Base-by-base conservation (phyloP, 2,797 vertebrate genomes). In the Helarctos malayanus region DNA sequence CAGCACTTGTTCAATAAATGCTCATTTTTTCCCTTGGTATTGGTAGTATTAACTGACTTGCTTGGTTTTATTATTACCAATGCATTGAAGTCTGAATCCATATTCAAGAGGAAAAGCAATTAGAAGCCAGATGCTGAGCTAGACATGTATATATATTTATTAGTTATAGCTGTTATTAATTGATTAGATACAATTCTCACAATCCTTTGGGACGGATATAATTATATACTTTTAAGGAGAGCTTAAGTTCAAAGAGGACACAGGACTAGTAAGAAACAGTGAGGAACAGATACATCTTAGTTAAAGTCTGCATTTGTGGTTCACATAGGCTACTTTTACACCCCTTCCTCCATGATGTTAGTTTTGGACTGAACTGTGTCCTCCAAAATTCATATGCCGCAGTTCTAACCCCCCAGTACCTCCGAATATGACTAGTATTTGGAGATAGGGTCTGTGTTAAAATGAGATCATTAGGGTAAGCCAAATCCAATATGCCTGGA, bases 61-160 rank as follows among this genome's bases (percentile, higher is more conserved):
- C 29, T 82, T 82, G 5, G 59, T 93, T 29, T 95, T 96, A 75
- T 52, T 68, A 91, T 56, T 95, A 54, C 29, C 7, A 54, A 11
- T n/a, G 25, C 47, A 92, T 1, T 91, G 21, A 96, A 84, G 47
- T 78, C 47, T 78, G 29, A 57, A 45, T 93, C 69, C 18, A 90
- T 47, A 84, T 89, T 89, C 89, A 93, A 96, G 59, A 80, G 21
- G 32, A 94, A 97, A 82, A 78, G 47, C 5, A 94, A 81, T 71
- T 92, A 85, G 13, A 75, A 94, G 45, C 0, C 16, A 91, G 76
- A 83, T 47, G 27, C 27, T 96, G 29, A 88, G 61, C 47, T 61
- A 49, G 45, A 83, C 56, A 56, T 45, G 12, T 5, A 68, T 18
- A 79, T 14, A 41, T 7, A 68, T 68, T 75, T 88, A 83, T 78